A percentile compares a stretch with the other conserved stretches of the same genome.
Conservation (phyloP, 64 coral and sea anemone genomes). For the Catalaphyllia jardinei region DNA sequence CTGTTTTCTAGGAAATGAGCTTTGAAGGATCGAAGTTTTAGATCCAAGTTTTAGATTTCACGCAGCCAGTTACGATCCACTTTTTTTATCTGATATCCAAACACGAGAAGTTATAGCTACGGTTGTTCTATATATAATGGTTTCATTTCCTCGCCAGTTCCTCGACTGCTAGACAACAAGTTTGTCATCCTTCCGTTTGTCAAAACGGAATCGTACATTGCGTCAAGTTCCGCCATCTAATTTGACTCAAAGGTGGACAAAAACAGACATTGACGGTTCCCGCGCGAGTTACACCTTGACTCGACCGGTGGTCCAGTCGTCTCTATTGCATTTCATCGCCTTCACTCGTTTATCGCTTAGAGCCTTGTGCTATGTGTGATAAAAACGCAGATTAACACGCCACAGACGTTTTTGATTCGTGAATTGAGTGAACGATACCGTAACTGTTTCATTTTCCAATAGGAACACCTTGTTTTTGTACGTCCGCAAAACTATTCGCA, state of each 20-base stretch:
- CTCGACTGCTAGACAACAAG: slow-evolving; percentile 2
- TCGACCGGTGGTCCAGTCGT: background rate
- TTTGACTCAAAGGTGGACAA: background rate
- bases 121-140: background rate
- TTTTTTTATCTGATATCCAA: background rate
- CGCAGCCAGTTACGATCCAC: too few species aligned
- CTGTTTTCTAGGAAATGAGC: too few species aligned
- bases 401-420: background rate
- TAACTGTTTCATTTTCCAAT: background rate
- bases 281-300: background rate
- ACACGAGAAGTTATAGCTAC: background rate
- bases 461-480: background rate
- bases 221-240: background rate
- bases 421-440: background rate
- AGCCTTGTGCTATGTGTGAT: background rate
- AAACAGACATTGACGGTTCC: background rate
- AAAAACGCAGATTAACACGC: background rate
- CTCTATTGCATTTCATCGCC: background rate
- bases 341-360: background rate
- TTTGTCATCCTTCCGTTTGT: background rate
- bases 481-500: background rate
- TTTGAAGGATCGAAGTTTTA: too few species aligned
- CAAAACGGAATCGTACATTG: background rate
- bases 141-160: slow-evolving; percentile 3
- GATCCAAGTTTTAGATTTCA: too few species aligned